These are phyloP conservation scores for Argyrosomus regius DNA, from an alignment of 2,797 vertebrate species.

Conservation along the genomic window DNA sequence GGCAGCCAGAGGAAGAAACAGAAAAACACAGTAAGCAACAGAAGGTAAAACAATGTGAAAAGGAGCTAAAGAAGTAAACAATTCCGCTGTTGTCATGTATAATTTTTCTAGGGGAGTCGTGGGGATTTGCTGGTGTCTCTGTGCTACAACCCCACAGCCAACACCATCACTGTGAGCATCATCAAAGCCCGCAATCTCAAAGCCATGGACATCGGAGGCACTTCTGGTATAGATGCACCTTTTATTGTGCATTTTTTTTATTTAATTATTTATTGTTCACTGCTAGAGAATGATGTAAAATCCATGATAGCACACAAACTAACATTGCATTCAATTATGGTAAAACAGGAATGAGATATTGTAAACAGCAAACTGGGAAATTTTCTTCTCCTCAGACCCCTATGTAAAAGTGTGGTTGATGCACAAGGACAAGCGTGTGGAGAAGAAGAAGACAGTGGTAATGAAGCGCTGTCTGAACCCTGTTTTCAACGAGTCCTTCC, in stretches of 20 bases:
- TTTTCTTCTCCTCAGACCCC: conserved; percentile 86
- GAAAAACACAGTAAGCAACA: conserved; percentile 40
- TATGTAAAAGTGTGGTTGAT: conserved; percentile 99
- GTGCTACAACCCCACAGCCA: conserved; percentile 98
- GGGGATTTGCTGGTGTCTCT: conserved; percentile 89
- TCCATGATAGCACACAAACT: background rate
- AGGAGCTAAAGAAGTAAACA: conserved; percentile 39
- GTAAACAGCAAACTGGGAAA: background rate
- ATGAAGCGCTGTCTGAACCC: conserved; percentile 99
- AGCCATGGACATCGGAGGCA: conserved; percentile 99
- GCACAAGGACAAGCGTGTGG: conserved; percentile 99
- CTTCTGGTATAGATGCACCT: conserved; percentile 89
- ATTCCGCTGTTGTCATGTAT: conserved; percentile 56
- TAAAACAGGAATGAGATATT: background rate
- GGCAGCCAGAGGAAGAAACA: conserved; percentile 48
- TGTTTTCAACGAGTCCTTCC: conserved; percentile 98
- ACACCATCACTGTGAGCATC: conserved; percentile 98
- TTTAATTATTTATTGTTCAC: too few relatives aligned
- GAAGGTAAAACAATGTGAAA: conserved; percentile 30
- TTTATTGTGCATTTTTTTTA: too few relatives aligned
- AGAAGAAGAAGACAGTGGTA: conserved; percentile 99
- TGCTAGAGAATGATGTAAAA: background rate
- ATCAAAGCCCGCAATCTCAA: conserved; percentile 99
- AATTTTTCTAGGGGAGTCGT: conserved; percentile 89
- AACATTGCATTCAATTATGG: background rate